These are phyloP conservation scores for Alectoris magna DNA, from an alignment of 2,797 vertebrate genomes.

Conservation along the genomic window DNA sequence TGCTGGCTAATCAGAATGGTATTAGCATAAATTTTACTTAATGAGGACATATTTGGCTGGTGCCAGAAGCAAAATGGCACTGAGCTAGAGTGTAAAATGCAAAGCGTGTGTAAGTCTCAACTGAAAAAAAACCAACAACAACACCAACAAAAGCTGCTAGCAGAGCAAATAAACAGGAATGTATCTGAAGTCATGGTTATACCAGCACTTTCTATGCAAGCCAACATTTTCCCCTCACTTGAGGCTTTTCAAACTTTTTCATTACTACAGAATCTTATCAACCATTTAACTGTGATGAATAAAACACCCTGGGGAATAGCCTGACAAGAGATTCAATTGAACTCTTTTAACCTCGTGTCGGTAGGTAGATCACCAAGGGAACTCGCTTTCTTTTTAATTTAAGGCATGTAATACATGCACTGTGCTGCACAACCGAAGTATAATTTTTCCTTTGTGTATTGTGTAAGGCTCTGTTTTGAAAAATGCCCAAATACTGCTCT, in stretches of 20 bases:
- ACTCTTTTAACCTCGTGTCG: constrained; percentile 34
- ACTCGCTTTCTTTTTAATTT: not conserved
- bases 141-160: not conserved
- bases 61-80: constrained; percentile 35
- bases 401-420: not conserved
- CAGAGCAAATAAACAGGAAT: constrained; percentile 31
- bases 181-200: not conserved
- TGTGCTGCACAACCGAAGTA: not conserved
- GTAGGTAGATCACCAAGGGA: not conserved
- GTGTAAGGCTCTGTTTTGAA: not conserved
- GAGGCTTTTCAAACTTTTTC: constrained; percentile 35
- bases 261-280: constrained; percentile 38
- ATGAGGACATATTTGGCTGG: constrained; percentile 42
- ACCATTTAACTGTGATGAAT: constrained; percentile 54
- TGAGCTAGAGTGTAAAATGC: constrained; percentile 20
- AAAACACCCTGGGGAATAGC: constrained; percentile 47
- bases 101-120: not conserved
- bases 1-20: constrained; percentile 66
- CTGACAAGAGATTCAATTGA: constrained; percentile 31
- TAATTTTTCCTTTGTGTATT: constrained; percentile 1
- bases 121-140: not conserved
- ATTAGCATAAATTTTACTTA: constrained; percentile 71
- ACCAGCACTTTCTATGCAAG: not conserved
- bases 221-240: constrained; percentile 5
- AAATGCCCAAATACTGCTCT: not conserved